Percentiles rank a stretch among this genome's conserved stretches.
phyloP scores from a whole-genome alignment of 2,888 invertebrate species.

The Epinotia nisella region DNA sequence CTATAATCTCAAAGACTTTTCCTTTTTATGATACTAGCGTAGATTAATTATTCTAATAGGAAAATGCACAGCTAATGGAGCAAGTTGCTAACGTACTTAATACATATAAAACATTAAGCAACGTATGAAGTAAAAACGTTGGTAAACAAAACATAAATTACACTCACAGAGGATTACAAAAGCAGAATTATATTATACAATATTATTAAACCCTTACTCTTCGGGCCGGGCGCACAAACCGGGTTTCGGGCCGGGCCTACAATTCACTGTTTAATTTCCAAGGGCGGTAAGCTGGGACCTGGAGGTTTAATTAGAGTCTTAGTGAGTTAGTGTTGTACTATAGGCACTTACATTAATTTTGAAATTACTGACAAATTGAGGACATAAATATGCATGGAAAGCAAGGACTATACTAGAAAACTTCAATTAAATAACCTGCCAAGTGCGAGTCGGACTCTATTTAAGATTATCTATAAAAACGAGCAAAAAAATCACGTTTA shows the following conservation, averaged over 20 bases:
- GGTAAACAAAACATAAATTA: slow-evolving; percentile 1
- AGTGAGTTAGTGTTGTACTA: too few species aligned
- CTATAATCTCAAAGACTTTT: too few species aligned
- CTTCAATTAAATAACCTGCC: too few species aligned
- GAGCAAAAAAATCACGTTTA: too few species aligned
- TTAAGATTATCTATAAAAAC: too few species aligned
- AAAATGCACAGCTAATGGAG: too few species aligned
- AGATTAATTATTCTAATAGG: not conserved
- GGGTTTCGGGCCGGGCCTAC: too few species aligned
- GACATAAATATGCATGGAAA: not conserved
- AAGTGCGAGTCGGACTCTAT: too few species aligned
- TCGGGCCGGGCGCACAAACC: not conserved
- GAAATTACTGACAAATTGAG: not conserved
- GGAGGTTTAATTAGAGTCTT: not conserved
- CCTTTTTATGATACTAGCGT: too few species aligned
- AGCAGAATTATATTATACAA: slow-evolving; percentile 11
- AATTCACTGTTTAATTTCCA: slow-evolving; percentile 7
- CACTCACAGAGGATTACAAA: slow-evolving; percentile 3
- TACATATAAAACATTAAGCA: not conserved
- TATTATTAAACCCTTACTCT: slow-evolving; percentile 5
- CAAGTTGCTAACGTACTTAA: not conserved
- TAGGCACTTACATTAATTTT: not conserved
- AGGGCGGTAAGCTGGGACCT: not conserved
- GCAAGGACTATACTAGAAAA: too few species aligned
- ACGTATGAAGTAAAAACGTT: not conserved